phyloP scores from a whole-genome alignment of 2,113 vertebrate species.

The Himantopus leucocephalus region DNA sequence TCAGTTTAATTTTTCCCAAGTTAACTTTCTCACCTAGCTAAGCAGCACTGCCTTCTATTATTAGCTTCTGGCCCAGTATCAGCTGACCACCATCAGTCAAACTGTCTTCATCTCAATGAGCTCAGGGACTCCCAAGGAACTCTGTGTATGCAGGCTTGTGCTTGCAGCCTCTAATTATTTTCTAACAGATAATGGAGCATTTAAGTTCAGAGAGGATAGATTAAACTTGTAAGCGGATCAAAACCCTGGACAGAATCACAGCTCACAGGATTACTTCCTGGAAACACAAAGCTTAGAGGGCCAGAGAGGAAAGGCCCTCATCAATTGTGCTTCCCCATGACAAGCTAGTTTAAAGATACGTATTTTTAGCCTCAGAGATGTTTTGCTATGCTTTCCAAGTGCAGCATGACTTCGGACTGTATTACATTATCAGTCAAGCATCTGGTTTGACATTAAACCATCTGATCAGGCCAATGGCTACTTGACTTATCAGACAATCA shows the following conservation, averaged over 20 bases:
- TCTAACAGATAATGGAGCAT: conserved; percentile 73
- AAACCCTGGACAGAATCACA: conserved; percentile 51
- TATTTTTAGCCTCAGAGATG: neutral
- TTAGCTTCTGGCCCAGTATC: conserved; percentile 68
- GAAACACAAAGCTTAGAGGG: neutral
- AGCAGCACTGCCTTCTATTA: conserved; percentile 72
- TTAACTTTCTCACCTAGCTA: conserved; percentile 76
- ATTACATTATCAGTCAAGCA: neutral
- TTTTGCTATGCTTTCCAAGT: neutral
- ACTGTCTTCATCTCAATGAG: conserved; percentile 71
- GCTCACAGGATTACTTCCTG: neutral
- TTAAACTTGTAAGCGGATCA: conserved; percentile 68
- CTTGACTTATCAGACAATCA: neutral
- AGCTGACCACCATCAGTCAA: conserved; percentile 74
- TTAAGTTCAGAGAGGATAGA: conserved; percentile 69
- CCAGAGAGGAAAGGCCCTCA: neutral
- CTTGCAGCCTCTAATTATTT: conserved; percentile 78
- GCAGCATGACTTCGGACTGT: neutral
- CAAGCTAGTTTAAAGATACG: neutral
- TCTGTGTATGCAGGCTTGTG: conserved; percentile 54
- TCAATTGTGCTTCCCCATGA: neutral
- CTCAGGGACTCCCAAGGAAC: conserved; percentile 71
- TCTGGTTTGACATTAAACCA: neutral
- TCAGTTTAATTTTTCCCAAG: conserved; percentile 73
- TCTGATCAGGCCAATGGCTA: neutral